Conservation (phyloP, 2,797 vertebrate species). For the Eulemur coronatus region DNA sequence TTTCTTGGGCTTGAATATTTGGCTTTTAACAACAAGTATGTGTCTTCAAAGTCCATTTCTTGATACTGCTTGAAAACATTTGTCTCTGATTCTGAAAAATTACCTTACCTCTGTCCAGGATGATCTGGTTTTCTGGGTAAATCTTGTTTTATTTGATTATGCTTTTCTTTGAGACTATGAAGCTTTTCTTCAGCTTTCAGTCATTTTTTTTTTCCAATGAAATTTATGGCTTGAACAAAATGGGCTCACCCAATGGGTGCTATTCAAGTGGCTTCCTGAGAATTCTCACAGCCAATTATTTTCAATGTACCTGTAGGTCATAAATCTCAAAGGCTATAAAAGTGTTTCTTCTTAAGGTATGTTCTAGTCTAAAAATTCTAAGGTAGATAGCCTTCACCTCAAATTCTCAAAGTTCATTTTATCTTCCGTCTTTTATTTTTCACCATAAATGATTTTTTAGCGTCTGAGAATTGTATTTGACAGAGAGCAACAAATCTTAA, state of each 20-base stretch:
- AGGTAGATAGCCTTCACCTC: not conserved
- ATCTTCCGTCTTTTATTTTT: constrained; percentile 20
- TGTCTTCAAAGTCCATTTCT: not conserved
- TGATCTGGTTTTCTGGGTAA: not conserved
- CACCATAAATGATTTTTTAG: constrained; percentile 13
- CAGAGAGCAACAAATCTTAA: not conserved
- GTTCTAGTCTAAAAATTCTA: constrained; percentile 10
- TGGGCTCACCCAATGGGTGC: constrained; percentile 62
- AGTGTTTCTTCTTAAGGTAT: not conserved
- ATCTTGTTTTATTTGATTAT: constrained; percentile 30
- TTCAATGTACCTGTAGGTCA: constrained; percentile 47
- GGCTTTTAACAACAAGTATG: not conserved
- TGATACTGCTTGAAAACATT: not conserved
- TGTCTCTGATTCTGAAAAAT: not conserved
- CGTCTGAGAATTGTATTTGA: not conserved
- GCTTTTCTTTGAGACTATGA: not conserved
- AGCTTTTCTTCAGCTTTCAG: constrained; percentile 3
- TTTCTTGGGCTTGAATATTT: not conserved
- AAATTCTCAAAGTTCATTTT: constrained; percentile 44
- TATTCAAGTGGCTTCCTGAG: constrained; percentile 36
- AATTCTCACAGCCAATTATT: constrained; percentile 54
- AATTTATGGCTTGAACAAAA: constrained; percentile 63
- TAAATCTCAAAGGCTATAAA: constrained; percentile 58
- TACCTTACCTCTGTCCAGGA: not conserved
- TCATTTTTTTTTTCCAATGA: constrained; percentile 41